Conservation (phyloP, 2,888 invertebrate genomes). For the Gymnocheta viridis region DNA sequence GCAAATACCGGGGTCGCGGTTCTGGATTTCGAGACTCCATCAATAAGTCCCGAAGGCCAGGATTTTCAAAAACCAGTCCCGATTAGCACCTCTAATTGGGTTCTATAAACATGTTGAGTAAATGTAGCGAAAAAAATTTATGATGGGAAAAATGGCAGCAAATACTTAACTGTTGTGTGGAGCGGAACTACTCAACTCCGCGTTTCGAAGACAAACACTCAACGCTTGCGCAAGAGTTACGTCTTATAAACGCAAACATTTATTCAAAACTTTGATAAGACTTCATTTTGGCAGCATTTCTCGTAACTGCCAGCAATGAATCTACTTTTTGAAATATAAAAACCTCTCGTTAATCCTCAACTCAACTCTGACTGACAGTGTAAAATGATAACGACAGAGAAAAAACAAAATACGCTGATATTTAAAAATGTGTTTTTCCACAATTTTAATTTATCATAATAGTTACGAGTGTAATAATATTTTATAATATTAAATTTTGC, state of each 20-base stretch:
- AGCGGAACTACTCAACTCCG: too few relatives aligned
- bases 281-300: background rate
- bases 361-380: background rate
- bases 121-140: too few relatives aligned
- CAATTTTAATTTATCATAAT: slow-evolving; percentile 39
- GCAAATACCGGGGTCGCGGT: too few relatives aligned
- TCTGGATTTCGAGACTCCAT: too few relatives aligned
- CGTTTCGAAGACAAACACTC: too few relatives aligned
- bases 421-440: slow-evolving; percentile 41
- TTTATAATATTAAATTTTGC: background rate
- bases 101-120: background rate
- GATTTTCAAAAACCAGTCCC: too few relatives aligned
- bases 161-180: too few relatives aligned
- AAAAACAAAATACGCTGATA: background rate
- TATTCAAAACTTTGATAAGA: background rate
- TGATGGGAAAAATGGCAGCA: too few relatives aligned
- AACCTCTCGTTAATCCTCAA: background rate
- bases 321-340: background rate
- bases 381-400: too few relatives aligned
- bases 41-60: too few relatives aligned
- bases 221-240: too few relatives aligned
- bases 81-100: too few relatives aligned
- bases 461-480: background rate
- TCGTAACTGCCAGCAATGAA: background rate
- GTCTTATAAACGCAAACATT: background rate